Evolutionary conservation across 1,140 invertebrate genomes (phyloP), one percentile per base, ranked within the genome.

Genomic region (Papilio aristodemus): DNA sequence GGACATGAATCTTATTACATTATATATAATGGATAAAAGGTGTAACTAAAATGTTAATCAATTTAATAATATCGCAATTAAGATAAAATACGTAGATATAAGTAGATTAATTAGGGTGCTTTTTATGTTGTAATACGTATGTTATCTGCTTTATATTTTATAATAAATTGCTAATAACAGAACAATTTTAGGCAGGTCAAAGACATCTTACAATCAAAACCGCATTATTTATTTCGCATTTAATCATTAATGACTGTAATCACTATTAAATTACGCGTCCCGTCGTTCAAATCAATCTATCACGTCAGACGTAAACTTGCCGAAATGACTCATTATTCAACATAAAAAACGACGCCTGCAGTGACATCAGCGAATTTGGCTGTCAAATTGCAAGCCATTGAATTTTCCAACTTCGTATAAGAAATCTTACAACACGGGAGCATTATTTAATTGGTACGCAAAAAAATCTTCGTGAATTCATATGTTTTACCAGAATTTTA

Each of bases 311-410:
- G 50, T 60, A 77, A 71, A 70, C 73, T 75, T 63, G 73, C 70
- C 67, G 78, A 79, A 84, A 81, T 79, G 76, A 84, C 76, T 80
- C 70, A 84, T 83, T 78, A 68, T 68, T 77, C 68, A 68, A 68
- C 72, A 78, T 77, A 70, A 46, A 43, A 66, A 66, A 75, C 67
- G 59, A 37, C 50, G 38, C 39, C 17, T 62, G 36, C 50, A 43
- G 66, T 71, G 59, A 71, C 62, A 69, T 71, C 64, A 38, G 59
- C 63, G 68, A 67, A 72, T 72, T 72, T 72, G 68, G 71, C 71
- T 67, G 71, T 72, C 71, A 69, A 64, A 57, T 66, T 68, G 69
- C 7, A 50, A 69, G 46, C 39, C 63, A 69, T 69, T 72, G 67
- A 69, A 32, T 46, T 66, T 36, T 17, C 13, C 22, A 50, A 25